Evolutionary conservation across 1,140 invertebrate species (phyloP).

Genomic region (Lepidotrigona ventralis): DNA sequence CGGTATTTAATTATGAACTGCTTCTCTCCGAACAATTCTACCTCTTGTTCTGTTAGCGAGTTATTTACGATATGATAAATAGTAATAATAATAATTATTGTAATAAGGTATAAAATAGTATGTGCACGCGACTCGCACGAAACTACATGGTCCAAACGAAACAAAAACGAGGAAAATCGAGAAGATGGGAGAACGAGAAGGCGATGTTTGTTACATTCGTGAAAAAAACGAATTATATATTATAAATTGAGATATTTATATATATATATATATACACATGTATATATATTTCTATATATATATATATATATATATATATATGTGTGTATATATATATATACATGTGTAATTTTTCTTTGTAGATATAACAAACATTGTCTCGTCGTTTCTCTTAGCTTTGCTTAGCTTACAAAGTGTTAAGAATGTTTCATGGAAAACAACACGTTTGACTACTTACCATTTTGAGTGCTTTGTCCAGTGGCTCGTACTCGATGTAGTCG

Average conservation of each 20-base stretch:
- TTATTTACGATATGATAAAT: conserved; percentile 37
- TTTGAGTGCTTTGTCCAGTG: conserved; percentile 80
- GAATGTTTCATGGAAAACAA: neutral
- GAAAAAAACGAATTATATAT: conserved; percentile 31
- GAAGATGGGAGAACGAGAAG: neutral
- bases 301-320: neutral
- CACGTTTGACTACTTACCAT: conserved; percentile 81
- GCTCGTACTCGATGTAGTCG: conserved; percentile 83
- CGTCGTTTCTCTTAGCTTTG: no score
- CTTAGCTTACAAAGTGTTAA: no score
- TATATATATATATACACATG: neutral
- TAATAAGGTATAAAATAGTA: conserved; percentile 1
- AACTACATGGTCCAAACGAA: conserved; percentile 42
- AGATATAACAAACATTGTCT: no score
- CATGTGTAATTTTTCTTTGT: no score
- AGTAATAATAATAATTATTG: neutral
- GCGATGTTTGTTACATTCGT: conserved; percentile 40
- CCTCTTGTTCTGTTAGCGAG: conserved; percentile 44
- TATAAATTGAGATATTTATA: conserved; percentile 19
- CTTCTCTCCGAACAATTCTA: conserved; percentile 48
- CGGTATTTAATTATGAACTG: conserved; percentile 28
- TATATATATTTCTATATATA: no score
- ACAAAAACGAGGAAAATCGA: neutral
- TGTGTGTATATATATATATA: neutral
- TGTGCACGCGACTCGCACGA: conserved; percentile 40